Evolutionary conservation across 92 coral and sea anemone genomes (phyloP).

Genomic region (Paragorgia papillata): DNA sequence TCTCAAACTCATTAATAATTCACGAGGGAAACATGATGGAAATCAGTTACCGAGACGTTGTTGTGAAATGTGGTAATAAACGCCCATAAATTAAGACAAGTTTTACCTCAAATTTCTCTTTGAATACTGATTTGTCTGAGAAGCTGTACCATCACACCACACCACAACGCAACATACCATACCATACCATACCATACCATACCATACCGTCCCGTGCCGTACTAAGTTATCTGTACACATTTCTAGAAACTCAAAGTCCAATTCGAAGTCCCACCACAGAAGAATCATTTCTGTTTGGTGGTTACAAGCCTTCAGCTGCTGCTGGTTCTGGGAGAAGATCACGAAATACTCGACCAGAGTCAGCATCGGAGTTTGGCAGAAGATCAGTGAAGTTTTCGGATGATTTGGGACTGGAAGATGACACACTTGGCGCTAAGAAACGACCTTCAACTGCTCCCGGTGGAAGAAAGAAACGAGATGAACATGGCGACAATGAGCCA

Average conservation of each 20-base stretch:
- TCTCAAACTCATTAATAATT: too few species aligned
- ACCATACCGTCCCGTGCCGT: too few species aligned
- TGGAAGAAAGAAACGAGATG: constrained; percentile 56
- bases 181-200: too few species aligned
- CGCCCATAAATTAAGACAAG: too few species aligned
- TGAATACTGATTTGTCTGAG: too few species aligned
- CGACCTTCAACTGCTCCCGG: constrained; percentile 94
- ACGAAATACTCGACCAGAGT: constrained; percentile 86
- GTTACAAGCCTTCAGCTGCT: constrained; percentile 94
- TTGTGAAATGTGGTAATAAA: too few species aligned
- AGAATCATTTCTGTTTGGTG: constrained; percentile 92
- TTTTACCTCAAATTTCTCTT: too few species aligned
- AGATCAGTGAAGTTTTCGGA: constrained; percentile 93
- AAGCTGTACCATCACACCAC: too few species aligned
- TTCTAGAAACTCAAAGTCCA: constrained; percentile 22
- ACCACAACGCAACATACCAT: too few species aligned
- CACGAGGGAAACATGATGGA: too few species aligned
- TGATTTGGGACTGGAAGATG: constrained; percentile 90
- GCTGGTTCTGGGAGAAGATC: constrained; percentile 69
- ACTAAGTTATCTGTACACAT: background rate
- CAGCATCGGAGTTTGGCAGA: constrained; percentile 74
- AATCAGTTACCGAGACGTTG: too few species aligned
- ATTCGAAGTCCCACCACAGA: constrained; percentile 73
- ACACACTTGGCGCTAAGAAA: constrained; percentile 47
- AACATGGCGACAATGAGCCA: background rate